Evolutionary conservation across 2,113 vertebrate genomes (phyloP), one percentile per base, ranked within the genome.

Genomic region (Takifugu flavidus): DNA sequence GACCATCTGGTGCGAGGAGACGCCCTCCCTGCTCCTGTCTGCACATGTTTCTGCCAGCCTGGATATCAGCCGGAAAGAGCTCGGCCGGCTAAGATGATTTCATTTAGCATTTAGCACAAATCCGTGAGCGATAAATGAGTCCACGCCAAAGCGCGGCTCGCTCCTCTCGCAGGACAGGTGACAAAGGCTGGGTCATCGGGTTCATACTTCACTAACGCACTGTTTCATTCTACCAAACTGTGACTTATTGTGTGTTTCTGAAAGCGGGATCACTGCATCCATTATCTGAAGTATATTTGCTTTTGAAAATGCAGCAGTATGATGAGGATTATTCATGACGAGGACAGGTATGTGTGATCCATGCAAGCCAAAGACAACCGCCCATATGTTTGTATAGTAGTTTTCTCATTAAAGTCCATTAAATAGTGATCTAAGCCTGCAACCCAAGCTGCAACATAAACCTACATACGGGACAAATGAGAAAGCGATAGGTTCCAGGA

Each of bases 1-100:
- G 67, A 74, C 75, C 77, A 85, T 82, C 77, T 78, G 83, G 49
- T 71, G 61, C 53, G 20, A 54, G 51, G 51, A 28, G 58, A 43
- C 49, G 51, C 55, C 49, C 13, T 55, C 53, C 57, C 58, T 53
- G 60, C 54, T 12, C 4, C 26, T 44, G 46, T 51, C 15, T 45
- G 44, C 52, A 59, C 29, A 25, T 65, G 29, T 51, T 12, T 71
- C 34, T 71, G 62, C 65, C 42, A 25, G 25, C 47, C 67, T 27
- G 60, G 39, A 63, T 56, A 28, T 4, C 39, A 64, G 53, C 44
- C 27, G 47, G 6, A 49, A 49, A 49, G 15, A 46, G 7, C n/a
- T n/a, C 54, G 25, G 74, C 77, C 46, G 56, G 47, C 74, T 50
- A 62, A 42, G 45, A 53, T 15, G 5, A 31, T 25, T 25, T 57